A percentile compares a stretch with the other conserved stretches of the same genome.
phyloP scores from a whole-genome alignment of 2,888 invertebrate genomes.

The Melanotus villosus region DNA sequence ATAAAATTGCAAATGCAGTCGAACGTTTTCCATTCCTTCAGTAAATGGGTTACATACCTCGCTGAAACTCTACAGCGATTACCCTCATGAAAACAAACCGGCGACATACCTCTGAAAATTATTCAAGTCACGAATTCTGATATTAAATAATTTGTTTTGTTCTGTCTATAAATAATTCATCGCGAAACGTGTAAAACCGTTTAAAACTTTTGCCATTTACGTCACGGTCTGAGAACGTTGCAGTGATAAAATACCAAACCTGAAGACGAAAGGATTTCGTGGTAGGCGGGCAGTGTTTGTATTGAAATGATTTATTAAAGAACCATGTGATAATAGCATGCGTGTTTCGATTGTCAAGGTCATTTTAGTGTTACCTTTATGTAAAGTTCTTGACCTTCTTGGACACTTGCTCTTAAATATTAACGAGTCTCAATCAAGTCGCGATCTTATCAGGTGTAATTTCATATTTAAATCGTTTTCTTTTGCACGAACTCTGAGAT shows the following conservation, averaged over 20 bases:
- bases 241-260: constrained; percentile 9
- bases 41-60: background rate
- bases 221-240: constrained; percentile 10
- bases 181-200: constrained; percentile 8
- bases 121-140: background rate
- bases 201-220: background rate
- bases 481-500: background rate
- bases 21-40: no score
- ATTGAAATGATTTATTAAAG: constrained; percentile 27
- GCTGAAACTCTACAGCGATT: background rate
- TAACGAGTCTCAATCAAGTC: constrained; percentile 7
- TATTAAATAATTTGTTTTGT: background rate
- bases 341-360: constrained; percentile 30
- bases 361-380: background rate
- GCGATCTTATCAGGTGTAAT: constrained; percentile 12
- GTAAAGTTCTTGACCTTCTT: constrained; percentile 19
- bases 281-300: constrained; percentile 1
- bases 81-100: background rate
- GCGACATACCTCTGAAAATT: constrained; percentile 6
- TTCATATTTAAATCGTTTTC: constrained; percentile 4
- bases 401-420: constrained; percentile 20
- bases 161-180: constrained; percentile 5
- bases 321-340: constrained; percentile 1
- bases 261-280: constrained; percentile 4
- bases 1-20: no score